Evolutionary conservation across 2,113 vertebrate genomes (phyloP).

Genomic region (Plecotus auritus): DNA sequence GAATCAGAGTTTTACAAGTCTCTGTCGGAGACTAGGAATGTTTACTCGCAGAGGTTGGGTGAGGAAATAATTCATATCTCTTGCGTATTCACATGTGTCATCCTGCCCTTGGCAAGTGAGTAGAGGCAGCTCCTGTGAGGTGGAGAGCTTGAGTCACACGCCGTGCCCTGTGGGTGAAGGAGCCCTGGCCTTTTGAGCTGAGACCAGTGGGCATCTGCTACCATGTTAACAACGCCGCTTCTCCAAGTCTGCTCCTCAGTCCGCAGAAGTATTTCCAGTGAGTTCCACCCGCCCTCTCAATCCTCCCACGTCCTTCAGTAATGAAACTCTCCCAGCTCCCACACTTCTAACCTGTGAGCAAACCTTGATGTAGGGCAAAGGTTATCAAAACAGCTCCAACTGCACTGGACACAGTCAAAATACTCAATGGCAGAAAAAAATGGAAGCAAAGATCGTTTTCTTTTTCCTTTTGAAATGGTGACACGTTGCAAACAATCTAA

Average conservation of each 20-base stretch:
- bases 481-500: constrained; percentile 7
- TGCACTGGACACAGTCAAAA: not conserved
- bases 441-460: not conserved
- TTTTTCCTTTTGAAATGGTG: not conserved
- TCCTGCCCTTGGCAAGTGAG: not conserved
- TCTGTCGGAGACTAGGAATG: not conserved
- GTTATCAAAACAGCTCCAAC: not conserved
- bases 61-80: not conserved
- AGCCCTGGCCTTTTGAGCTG: not conserved
- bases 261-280: not conserved
- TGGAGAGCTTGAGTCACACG: not conserved
- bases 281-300: not conserved
- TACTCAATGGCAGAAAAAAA: not conserved
- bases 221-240: not conserved
- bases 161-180: not conserved
- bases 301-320: not conserved
- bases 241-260: not conserved
- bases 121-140: not conserved
- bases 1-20: not conserved
- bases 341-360: not conserved
- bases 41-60: not conserved
- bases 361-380: not conserved
- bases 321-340: not conserved
- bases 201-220: not conserved
- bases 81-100: not conserved